Evolutionary conservation across 2,113 vertebrate species (phyloP).

Genomic region (Lutjanus erythropterus): DNA sequence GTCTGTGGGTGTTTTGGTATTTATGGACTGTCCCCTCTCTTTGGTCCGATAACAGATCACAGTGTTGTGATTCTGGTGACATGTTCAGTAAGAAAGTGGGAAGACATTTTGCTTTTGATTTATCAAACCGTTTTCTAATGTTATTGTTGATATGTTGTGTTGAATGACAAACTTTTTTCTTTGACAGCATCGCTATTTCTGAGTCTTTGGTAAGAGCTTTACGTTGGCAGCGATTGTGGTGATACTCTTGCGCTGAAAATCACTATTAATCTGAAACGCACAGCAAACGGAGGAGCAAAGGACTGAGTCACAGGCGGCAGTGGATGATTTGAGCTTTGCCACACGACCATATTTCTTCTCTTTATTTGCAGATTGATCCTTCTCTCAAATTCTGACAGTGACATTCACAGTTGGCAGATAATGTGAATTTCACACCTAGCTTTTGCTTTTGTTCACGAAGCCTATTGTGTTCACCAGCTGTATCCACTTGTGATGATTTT

Average conservation of each 20-base stretch:
- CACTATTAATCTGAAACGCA: not conserved
- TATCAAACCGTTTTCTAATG: not conserved
- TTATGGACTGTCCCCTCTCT: not conserved
- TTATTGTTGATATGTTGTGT: too few relatives aligned
- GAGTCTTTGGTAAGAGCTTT: not conserved
- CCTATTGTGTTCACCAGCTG: slow-evolving; percentile 7
- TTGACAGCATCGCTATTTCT: not conserved
- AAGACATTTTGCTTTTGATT: not conserved
- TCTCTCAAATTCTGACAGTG: slow-evolving; percentile 26
- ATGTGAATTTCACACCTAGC: slow-evolving; percentile 32
- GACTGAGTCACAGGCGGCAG: slow-evolving; percentile 9
- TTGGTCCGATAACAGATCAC: not conserved
- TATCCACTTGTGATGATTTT: slow-evolving; percentile 10
- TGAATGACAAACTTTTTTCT: not conserved
- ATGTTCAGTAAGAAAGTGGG: not conserved
- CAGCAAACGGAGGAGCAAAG: not conserved
- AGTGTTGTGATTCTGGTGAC: too few relatives aligned
- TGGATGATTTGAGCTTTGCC: slow-evolving; percentile 16
- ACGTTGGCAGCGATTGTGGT: not conserved
- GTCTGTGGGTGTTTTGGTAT: not conserved
- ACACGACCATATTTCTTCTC: slow-evolving; percentile 20
- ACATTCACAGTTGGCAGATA: slow-evolving; percentile 23
- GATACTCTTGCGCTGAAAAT: not conserved
- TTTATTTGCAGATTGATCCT: slow-evolving; percentile 27
- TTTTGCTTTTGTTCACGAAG: slow-evolving; percentile 3